Evolutionary conservation across 2,113 vertebrate species (phyloP).

Genomic region (Sigmodon hispidus): DNA sequence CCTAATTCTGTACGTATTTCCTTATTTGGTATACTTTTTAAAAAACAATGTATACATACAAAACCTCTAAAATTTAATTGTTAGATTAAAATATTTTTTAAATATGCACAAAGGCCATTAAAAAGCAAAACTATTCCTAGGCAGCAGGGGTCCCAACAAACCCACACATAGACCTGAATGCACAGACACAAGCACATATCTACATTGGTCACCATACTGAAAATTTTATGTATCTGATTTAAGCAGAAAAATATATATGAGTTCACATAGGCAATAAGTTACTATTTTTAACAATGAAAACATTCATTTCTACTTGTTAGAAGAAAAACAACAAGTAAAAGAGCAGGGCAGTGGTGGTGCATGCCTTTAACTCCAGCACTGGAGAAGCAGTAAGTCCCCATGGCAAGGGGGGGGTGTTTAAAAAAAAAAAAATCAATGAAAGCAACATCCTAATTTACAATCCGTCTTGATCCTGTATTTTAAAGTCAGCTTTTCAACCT

Average conservation of each 20-base stretch:
- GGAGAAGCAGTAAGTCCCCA: not conserved
- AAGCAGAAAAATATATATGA: not conserved
- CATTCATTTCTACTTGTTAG: not conserved
- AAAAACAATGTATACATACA: not conserved
- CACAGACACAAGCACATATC: not conserved
- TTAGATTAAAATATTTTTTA: constrained; percentile 54
- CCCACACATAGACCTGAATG: not conserved
- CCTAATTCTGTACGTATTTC: constrained; percentile 16
- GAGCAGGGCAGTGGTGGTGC: not conserved
- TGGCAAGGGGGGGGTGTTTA: no score
- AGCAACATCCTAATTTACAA: constrained; percentile 10
- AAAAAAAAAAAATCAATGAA: constrained; percentile 4
- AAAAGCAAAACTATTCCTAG: constrained; percentile 17
- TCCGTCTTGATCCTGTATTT: constrained; percentile 11
- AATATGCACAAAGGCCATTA: constrained; percentile 38
- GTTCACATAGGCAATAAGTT: not conserved
- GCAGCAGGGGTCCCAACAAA: not conserved
- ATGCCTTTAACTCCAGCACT: not conserved
- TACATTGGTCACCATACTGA: not conserved
- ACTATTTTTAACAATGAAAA: not conserved
- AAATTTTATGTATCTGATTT: not conserved
- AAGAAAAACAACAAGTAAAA: not conserved
- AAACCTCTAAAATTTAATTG: constrained; percentile 8
- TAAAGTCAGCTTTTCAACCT: constrained; percentile 2
- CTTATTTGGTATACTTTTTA: not conserved